phyloP scores from a whole-genome alignment of 2,113 vertebrate genomes.

The Clarias gariepinus region DNA sequence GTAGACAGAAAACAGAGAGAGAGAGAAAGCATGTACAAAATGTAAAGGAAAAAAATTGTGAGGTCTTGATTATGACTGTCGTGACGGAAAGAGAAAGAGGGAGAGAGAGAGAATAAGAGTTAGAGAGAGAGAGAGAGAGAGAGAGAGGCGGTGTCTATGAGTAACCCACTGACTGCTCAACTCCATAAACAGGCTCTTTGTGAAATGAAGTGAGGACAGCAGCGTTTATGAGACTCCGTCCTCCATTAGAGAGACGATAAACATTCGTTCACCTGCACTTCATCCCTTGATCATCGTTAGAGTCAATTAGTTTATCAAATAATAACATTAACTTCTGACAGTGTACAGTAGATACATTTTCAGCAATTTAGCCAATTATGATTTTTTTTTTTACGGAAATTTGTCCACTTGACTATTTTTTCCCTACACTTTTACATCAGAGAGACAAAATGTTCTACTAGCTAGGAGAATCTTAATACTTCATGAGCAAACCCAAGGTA shows the following conservation, averaged over 20 bases:
- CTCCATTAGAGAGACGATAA: conserved; percentile 5
- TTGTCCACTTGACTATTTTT: background rate
- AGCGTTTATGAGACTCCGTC: conserved; percentile 25
- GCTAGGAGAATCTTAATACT: background rate
- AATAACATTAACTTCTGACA: too few relatives aligned
- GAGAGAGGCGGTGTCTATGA: conserved; percentile 4
- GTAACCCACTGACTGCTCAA: background rate
- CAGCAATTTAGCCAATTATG: background rate
- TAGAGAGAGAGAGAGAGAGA: conserved; percentile 6
- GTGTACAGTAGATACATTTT: background rate
- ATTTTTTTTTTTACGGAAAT: background rate
- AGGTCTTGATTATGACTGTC: too few relatives aligned
- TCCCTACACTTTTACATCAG: background rate
- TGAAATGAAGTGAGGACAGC: conserved; percentile 20
- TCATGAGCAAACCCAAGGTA: background rate
- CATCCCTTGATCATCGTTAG: background rate
- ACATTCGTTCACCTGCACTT: conserved; percentile 5
- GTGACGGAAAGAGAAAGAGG: background rate
- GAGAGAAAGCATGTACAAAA: background rate
- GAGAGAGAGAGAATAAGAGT: background rate
- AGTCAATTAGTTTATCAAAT: background rate
- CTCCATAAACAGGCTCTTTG: conserved; percentile 22
- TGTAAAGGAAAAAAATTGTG: too few relatives aligned
- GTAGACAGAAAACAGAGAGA: background rate
- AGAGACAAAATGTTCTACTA: background rate